Evolutionary conservation across 2,888 invertebrate species (phyloP).

Genomic region (Dascillus cervinus): DNA sequence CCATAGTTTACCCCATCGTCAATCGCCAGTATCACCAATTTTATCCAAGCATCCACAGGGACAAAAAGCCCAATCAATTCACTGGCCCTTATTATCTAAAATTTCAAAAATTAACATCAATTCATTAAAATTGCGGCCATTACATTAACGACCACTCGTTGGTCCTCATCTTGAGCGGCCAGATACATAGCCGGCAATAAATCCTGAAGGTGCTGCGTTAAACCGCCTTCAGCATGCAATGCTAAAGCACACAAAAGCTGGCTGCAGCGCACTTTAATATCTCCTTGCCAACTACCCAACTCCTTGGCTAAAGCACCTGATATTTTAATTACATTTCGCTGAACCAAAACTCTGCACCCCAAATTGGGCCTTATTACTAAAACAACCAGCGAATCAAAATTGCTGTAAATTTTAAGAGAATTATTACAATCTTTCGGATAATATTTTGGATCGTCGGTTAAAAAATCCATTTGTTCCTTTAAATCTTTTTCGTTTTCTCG

Average conservation of each 20-base stretch:
- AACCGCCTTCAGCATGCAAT: slow-evolving; percentile 64
- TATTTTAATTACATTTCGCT: slow-evolving; percentile 66
- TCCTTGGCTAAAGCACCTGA: slow-evolving; percentile 64
- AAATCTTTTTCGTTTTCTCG: slow-evolving; percentile 83
- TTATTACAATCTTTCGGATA: slow-evolving; percentile 60
- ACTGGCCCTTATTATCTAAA: slow-evolving; percentile 57
- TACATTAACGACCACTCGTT: slow-evolving; percentile 53
- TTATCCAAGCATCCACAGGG: slow-evolving; percentile 58
- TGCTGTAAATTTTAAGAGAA: background rate
- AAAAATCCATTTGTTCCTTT: slow-evolving; percentile 74
- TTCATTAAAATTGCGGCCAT: no score
- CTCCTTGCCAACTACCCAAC: slow-evolving; percentile 66
- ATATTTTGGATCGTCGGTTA: slow-evolving; percentile 56
- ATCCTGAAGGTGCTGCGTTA: slow-evolving; percentile 60
- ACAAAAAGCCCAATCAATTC: slow-evolving; percentile 73
- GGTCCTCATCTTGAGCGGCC: slow-evolving; percentile 55
- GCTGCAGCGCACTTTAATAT: slow-evolving; percentile 61
- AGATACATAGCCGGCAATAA: slow-evolving; percentile 49
- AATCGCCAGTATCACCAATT: slow-evolving; percentile 56
- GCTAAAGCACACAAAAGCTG: slow-evolving; percentile 66
- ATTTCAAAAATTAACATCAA: slow-evolving; percentile 4
- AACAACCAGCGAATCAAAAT: slow-evolving; percentile 3
- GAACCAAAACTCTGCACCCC: slow-evolving; percentile 75
- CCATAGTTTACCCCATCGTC: slow-evolving; percentile 47
- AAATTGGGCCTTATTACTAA: slow-evolving; percentile 71